Percentiles rank a stretch among this genome's conserved stretches.
Evolutionary conservation across 2,113 vertebrate species (phyloP).

Genomic region (Anas platyrhynchos): DNA sequence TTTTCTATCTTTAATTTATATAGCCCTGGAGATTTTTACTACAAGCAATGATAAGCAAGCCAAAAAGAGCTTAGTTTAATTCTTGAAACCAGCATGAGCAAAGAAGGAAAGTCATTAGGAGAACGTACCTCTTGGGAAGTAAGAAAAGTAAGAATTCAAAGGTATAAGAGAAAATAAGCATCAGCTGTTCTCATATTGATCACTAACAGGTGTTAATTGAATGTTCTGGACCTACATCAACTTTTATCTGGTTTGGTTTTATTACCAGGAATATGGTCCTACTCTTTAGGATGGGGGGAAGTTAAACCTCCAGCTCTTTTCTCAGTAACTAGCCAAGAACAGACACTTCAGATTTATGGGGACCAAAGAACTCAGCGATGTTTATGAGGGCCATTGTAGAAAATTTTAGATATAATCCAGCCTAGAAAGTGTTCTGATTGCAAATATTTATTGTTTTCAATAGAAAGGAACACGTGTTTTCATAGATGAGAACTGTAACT

Average conservation of each 20-base stretch:
- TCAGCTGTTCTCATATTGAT: not conserved
- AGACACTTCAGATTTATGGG: not conserved
- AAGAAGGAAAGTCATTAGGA: slow-evolving; percentile 18
- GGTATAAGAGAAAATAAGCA: slow-evolving; percentile 20
- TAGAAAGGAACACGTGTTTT: not conserved
- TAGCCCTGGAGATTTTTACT: not conserved
- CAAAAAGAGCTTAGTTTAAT: slow-evolving; percentile 36
- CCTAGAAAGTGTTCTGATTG: not conserved
- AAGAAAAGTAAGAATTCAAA: not conserved
- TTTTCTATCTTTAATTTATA: slow-evolving; percentile 51
- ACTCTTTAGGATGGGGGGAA: not conserved
- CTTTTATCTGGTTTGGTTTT: slow-evolving; percentile 5
- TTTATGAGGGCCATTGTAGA: not conserved
- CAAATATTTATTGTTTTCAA: not conserved
- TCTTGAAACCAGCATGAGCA: not conserved
- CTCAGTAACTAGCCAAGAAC: not conserved
- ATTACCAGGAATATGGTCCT: not conserved
- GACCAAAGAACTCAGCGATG: not conserved
- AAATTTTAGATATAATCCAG: not conserved
- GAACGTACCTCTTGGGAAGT: slow-evolving; percentile 37
- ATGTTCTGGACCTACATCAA: slow-evolving; percentile 19
- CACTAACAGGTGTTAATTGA: slow-evolving; percentile 17
- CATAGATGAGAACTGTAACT: not conserved
- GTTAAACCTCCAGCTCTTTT: not conserved
- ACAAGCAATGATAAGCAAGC: not conserved